Percentiles rank a stretch among this genome's conserved stretches.
Evolutionary conservation across 2,113 vertebrate species (phyloP).

Genomic region (Ceyx margarethae): DNA sequence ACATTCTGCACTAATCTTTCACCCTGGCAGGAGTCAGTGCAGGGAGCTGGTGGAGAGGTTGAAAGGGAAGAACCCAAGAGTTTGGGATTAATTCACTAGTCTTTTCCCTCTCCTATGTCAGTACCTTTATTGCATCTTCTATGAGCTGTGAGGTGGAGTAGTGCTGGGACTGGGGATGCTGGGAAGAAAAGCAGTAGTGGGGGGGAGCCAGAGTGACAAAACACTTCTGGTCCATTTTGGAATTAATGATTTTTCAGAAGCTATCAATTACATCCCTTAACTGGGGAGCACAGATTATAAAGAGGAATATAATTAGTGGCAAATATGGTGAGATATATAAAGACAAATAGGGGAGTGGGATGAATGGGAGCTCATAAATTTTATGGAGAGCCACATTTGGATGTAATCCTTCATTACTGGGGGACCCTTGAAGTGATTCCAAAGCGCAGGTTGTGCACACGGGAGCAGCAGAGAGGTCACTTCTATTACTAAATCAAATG

Average conservation of each 20-base stretch:
- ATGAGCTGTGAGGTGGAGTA: slow-evolving; percentile 12
- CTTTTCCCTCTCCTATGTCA: not conserved
- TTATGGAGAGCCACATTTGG: slow-evolving; percentile 44
- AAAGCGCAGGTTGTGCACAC: slow-evolving; percentile 13
- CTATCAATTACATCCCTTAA: slow-evolving; percentile 85
- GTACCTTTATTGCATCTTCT: not conserved
- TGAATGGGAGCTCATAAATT: slow-evolving; percentile 66
- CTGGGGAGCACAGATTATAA: slow-evolving; percentile 73
- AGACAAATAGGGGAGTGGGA: slow-evolving; percentile 65
- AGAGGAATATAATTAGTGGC: slow-evolving; percentile 78
- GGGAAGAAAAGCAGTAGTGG: not conserved
- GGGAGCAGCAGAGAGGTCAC: slow-evolving; percentile 22
- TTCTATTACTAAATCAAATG: slow-evolving; percentile 26
- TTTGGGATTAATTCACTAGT: not conserved
- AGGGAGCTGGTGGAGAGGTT: not conserved
- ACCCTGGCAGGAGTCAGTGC: slow-evolving; percentile 37
- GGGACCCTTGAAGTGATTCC: slow-evolving; percentile 24
- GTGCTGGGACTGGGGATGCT: slow-evolving; percentile 21
- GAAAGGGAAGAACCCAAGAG: not conserved
- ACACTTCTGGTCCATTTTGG: slow-evolving; percentile 59
- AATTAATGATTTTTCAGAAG: slow-evolving; percentile 75
- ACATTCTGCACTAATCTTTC: not conserved
- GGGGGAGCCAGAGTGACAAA: slow-evolving; percentile 56
- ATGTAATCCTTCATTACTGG: slow-evolving; percentile 47
- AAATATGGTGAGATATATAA: slow-evolving; percentile 70